Conservation (phyloP, 64 coral and sea anemone species). For the Stylophora pistillata region DNA sequence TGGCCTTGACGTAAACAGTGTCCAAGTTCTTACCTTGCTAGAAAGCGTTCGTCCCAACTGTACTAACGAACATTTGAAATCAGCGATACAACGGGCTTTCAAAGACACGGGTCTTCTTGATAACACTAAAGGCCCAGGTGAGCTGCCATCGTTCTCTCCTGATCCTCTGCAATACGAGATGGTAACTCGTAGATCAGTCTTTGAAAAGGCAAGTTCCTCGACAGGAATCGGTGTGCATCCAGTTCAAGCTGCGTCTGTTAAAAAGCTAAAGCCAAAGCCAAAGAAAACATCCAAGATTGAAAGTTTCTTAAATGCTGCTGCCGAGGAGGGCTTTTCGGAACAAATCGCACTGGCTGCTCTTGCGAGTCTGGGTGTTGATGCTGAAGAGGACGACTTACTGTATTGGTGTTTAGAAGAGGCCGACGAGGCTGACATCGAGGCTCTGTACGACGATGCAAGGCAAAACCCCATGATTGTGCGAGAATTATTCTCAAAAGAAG, state of each 20-base stretch:
- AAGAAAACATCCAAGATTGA: not conserved
- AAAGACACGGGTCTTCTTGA: conserved; percentile 2
- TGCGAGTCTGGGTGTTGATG: conserved; percentile 9
- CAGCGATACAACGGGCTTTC: conserved; percentile 22
- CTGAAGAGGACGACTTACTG: conserved; percentile 41
- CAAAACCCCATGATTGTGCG: conserved; percentile 14
- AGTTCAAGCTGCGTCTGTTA: not conserved
- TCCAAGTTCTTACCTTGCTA: conserved; percentile 54
- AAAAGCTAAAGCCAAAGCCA: not conserved
- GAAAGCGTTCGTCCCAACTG: conserved; percentile 43
- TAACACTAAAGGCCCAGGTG: not conserved
- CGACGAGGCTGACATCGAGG: conserved; percentile 31
- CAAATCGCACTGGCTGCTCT: conserved; percentile 26
- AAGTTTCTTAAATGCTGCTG: not conserved
- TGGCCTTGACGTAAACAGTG: not conserved
- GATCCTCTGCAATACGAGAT: not conserved
- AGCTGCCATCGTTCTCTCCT: not conserved
- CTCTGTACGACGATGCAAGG: conserved; percentile 17
- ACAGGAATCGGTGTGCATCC: not conserved
- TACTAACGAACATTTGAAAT: not conserved
- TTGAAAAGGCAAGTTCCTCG: not conserved
- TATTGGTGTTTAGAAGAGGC: conserved; percentile 14
- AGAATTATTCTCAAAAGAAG: not conserved
- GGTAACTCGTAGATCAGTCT: not conserved
- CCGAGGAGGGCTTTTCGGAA: conserved; percentile 4